Evolutionary conservation across 2,888 invertebrate species (phyloP), one percentile per base, ranked within the genome.

Genomic region (Bugula neritina): DNA sequence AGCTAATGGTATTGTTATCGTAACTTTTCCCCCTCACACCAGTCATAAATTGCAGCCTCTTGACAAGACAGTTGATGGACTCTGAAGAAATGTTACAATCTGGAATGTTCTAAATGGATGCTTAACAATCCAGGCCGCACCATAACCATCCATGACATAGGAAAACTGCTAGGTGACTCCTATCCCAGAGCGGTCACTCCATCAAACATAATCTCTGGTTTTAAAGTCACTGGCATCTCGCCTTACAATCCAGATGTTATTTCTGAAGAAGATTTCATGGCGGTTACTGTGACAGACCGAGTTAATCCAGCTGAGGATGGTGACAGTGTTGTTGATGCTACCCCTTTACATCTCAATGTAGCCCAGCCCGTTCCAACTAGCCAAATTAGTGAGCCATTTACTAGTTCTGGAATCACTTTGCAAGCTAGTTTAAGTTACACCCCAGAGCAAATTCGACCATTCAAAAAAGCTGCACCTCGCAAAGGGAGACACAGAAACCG

Each of bases 31-130:
- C 54, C 82, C 81, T 31, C 82, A 84, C 75, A 79, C 80, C 70
- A 78, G 82, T 5, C 81, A 79, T 71, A 82, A 82, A 74, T 72
- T 84, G 69, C 84, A 85, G 76, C 83, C 83, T 3, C 76, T 84
- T 21, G 81, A 84, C 75, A 69, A 79, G 81, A 17, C 54, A 75
- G 84, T 17, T 80, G 5, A 78, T 75, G 79, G 79, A 17, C 82
- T 35, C 80, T 84, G 54, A 83, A 84, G 74, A 77, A 75, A 63
- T 72, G 71, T 71, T 69, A 77, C 25, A 80, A 81, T 71, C 63
- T 73, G 27, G 74, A 74, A 3, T 75, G 72, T 58, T 77, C 80
- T 70, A 69, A 75, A 13, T 81, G 78, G 77, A 72, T 79, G 75
- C 25, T 69, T 31, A 75, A 78, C 58, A 76, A 84, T 73, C 79